phyloP scores from a whole-genome alignment of 2,113 vertebrate genomes.

The Eidolon helvum region DNA sequence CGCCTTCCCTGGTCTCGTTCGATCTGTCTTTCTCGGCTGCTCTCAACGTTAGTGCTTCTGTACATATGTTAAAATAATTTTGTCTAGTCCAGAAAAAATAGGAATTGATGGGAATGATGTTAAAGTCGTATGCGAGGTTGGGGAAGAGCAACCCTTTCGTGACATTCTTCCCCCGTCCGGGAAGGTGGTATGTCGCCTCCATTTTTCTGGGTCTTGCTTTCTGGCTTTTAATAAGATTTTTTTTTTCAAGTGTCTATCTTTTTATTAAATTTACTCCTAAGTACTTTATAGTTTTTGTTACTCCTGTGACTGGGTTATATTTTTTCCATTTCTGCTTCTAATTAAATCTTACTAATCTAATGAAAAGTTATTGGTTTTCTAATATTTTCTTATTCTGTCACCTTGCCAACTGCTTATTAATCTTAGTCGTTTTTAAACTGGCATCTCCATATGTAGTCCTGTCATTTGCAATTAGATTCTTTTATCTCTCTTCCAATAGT shows the following conservation, averaged over 20 bases:
- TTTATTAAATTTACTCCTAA: not conserved
- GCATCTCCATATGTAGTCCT: not conserved
- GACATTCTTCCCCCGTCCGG: not conserved
- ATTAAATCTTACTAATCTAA: not conserved
- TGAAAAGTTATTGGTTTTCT: not conserved
- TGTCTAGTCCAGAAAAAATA: not conserved
- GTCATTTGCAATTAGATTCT: not conserved
- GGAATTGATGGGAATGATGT: not conserved
- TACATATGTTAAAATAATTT: not conserved
- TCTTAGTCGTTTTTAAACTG: not conserved
- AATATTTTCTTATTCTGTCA: not conserved
- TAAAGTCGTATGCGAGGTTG: not conserved
- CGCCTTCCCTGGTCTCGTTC: not conserved
- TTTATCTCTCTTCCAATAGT: not conserved
- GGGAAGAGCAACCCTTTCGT: not conserved
- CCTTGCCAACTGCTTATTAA: not conserved
- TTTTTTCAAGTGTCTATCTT: not conserved
- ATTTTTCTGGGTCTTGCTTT: not conserved
- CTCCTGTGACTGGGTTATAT: not conserved
- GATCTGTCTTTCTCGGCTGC: not conserved
- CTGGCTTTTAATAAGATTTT: not conserved
- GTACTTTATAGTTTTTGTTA: not conserved
- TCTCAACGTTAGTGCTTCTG: not conserved
- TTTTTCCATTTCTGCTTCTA: not conserved
- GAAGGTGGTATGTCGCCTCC: not conserved